Evolutionary conservation across 2,113 vertebrate genomes (phyloP), one percentile per base, ranked within the genome.

Genomic region (Pongo abelii): DNA sequence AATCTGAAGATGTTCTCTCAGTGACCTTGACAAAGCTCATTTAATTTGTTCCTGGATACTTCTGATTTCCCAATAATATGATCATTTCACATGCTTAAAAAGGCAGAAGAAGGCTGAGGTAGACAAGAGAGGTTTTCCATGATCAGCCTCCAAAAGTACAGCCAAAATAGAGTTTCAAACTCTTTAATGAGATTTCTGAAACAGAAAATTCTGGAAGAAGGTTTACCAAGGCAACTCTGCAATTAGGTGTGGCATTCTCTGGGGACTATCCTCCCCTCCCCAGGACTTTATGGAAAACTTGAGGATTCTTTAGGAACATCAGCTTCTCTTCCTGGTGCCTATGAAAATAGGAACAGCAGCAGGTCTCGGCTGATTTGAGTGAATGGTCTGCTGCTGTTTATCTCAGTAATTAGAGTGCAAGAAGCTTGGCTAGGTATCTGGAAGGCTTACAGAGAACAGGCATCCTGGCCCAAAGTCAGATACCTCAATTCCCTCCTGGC

Each of bases 1-100:
- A 83, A 83, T 89, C 50, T 87, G 48, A 92, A 67, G 50, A 85
- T 72, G n/a, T 17, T 46, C 12, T 78, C 46, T 79, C 23, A 64
- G 69, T 92, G 46, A 95, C 69, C 32, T 91, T 87, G 84, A 85
- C 18, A 92, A 89, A 78, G 22, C 69, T 64, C n/a, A 43, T 61
- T 92, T 92, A 94, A 69, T 90, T 92, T 8, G 38, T 92, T 50
- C 40, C 16, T 11, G 23, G 13, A 77, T 78, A 87, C n/a, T 55
- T 89, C 38, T 69, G 9, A 67, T 91, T 48, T 20, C 46, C 25
- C 70, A 64, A 7, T 75, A 93, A 94, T 69, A 84, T 32, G 43
- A 74, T 72, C 25, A 93, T 87, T 97, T 96, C n/a, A 80, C 48
- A 70, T 80, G 23, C 16, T 55, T 86, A 69, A 89, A 5, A 93